Conservation (phyloP, 2,888 invertebrate genomes). For the Rugalucina vietnamica region DNA sequence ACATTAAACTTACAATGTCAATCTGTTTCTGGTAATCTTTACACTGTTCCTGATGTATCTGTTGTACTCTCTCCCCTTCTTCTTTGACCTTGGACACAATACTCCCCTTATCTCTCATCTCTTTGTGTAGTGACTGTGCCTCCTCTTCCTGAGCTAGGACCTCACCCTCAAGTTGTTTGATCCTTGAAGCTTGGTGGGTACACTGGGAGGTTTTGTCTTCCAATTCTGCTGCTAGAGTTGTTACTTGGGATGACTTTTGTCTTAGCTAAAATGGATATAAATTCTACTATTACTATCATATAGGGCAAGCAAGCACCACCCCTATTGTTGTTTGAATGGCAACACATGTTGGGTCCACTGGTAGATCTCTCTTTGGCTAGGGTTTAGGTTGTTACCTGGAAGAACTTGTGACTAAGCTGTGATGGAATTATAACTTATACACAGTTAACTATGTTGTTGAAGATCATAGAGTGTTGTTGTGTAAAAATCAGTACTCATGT, state of each 20-base stretch:
- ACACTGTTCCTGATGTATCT: slow-evolving; percentile 74
- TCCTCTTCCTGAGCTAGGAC: slow-evolving; percentile 58
- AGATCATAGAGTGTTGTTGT: too few species aligned
- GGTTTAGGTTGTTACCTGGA: too few species aligned
- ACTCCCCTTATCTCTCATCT: slow-evolving; percentile 64
- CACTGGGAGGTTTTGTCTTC: slow-evolving; percentile 74
- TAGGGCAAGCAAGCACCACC: too few species aligned
- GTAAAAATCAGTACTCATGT: too few species aligned
- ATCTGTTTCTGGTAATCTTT: slow-evolving; percentile 76
- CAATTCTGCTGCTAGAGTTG: slow-evolving; percentile 72
- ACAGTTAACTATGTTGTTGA: too few species aligned
- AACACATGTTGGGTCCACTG: too few species aligned
- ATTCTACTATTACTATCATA: too few species aligned
- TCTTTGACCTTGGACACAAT: slow-evolving; percentile 44
- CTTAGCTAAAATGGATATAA: slow-evolving; percentile 72
- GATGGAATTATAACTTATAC: too few species aligned
- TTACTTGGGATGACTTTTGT: slow-evolving; percentile 72
- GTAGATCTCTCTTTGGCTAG: too few species aligned
- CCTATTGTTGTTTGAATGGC: too few species aligned
- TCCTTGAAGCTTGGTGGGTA: slow-evolving; percentile 64
- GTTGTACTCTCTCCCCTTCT: slow-evolving; percentile 65
- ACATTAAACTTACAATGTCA: slow-evolving; percentile 70
- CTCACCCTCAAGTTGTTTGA: slow-evolving; percentile 74
- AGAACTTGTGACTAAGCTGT: too few species aligned
- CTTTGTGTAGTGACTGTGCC: slow-evolving; percentile 62